Evolutionary conservation across 2,888 invertebrate genomes (phyloP).

Genomic region (Dryococelus australis): DNA sequence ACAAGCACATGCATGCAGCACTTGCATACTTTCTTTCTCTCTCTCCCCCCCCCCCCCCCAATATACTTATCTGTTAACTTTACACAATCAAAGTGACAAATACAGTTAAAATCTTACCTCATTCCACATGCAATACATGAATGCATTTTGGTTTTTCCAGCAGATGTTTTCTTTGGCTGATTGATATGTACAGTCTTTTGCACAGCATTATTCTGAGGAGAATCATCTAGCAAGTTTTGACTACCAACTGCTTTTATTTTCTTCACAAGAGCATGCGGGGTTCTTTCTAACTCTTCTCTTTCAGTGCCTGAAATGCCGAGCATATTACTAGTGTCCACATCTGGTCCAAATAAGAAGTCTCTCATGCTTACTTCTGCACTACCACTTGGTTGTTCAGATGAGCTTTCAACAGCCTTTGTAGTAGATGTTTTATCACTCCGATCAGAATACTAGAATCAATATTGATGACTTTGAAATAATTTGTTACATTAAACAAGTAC

Average conservation of each 20-base stretch:
- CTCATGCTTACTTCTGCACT: not conserved
- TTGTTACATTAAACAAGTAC: too few species aligned
- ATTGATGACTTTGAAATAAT: too few species aligned
- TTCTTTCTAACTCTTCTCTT: not conserved
- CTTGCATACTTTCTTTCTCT: too few species aligned
- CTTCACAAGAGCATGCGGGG: not conserved
- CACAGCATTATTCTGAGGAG: not conserved
- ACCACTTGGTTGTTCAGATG: not conserved
- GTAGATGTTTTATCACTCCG: not conserved
- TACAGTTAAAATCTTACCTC: not conserved
- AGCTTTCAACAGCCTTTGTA: not conserved
- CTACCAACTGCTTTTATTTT: not conserved
- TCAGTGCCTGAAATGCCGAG: not conserved
- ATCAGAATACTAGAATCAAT: not conserved
- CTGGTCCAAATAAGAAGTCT: not conserved
- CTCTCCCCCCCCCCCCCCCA: too few species aligned
- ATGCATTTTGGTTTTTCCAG: not conserved
- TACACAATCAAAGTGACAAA: too few species aligned
- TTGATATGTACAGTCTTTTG: not conserved
- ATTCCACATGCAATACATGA: not conserved
- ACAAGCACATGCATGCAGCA: too few species aligned
- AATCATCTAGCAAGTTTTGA: not conserved
- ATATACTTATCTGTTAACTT: too few species aligned
- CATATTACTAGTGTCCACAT: not conserved
- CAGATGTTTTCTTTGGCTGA: not conserved